phyloP scores from a whole-genome alignment of 2,113 vertebrate genomes.

The Ranitomeya imitator region DNA sequence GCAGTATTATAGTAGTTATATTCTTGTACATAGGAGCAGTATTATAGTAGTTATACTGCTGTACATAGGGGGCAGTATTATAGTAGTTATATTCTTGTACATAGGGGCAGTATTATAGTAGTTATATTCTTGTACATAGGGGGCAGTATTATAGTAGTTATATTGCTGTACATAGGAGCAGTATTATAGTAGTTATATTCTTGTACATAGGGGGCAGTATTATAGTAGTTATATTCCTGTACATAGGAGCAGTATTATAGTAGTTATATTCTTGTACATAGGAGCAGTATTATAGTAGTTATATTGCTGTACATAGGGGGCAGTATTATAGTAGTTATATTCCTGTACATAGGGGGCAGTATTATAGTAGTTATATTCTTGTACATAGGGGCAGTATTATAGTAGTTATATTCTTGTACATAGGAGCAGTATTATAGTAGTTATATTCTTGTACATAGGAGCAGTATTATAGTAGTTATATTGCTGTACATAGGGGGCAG shows the following conservation, averaged over 20 bases:
- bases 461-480: not conserved
- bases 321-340: conserved; percentile 12
- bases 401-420: not conserved
- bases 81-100: conserved; percentile 4
- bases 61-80: not conserved
- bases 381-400: not conserved
- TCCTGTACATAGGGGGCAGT: not conserved
- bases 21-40: not conserved
- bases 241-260: not conserved
- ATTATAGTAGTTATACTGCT: conserved; percentile 6
- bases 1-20: not conserved
- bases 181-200: conserved; percentile 12
- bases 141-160: not conserved
- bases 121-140: not conserved
- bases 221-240: not conserved
- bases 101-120: not conserved
- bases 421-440: not conserved
- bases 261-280: not conserved
- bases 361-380: not conserved
- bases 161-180: not conserved
- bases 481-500: not conserved
- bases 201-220: not conserved
- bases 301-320: not conserved
- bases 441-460: conserved; percentile 1
- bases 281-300: not conserved